These are phyloP conservation scores for Blastomussa wellsi DNA, from an alignment of 92 coral and sea anemone genomes.

Conservation along the genomic window DNA sequence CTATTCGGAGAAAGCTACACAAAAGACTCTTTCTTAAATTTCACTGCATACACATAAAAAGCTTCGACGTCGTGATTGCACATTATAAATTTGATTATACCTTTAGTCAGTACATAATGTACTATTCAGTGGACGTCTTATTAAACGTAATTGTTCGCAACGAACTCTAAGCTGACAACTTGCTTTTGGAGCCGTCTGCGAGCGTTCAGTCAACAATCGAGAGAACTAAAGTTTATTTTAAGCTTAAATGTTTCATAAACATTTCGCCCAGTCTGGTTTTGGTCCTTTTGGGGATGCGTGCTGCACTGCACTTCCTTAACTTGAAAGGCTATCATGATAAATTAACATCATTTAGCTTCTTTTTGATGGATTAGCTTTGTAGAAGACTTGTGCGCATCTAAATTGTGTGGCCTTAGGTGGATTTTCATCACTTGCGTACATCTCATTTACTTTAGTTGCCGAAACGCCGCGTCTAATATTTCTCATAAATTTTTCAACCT, in stretches of 20 bases:
- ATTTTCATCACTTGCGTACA: conserved; percentile 9
- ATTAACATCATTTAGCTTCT: not conserved
- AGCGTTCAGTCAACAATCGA: conserved; percentile 40
- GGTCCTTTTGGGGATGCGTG: no score
- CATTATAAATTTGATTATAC: not conserved
- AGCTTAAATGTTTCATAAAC: conserved; percentile 32
- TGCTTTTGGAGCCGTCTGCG: conserved; percentile 15
- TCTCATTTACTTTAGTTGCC: not conserved
- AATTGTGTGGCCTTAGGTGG: not conserved
- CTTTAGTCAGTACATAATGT: not conserved
- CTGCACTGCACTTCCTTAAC: not conserved
- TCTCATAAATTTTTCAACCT: not conserved
- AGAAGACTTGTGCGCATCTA: not conserved
- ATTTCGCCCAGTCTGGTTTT: conserved; percentile 7
- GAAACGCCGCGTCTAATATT: not conserved
- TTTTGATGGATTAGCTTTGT: not conserved
- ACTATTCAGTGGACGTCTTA: not conserved
- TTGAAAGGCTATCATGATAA: not conserved
- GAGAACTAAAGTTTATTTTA: conserved; percentile 43
- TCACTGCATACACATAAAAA: not conserved
- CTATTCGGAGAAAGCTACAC: not conserved
- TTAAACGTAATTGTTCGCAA: not conserved
- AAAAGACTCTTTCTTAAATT: not conserved
- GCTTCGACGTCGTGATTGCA: not conserved
- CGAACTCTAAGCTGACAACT: not conserved